These are phyloP conservation scores for Callosobruchus maculatus DNA, from an alignment of 2,888 invertebrate genomes.

Conservation along the genomic window DNA sequence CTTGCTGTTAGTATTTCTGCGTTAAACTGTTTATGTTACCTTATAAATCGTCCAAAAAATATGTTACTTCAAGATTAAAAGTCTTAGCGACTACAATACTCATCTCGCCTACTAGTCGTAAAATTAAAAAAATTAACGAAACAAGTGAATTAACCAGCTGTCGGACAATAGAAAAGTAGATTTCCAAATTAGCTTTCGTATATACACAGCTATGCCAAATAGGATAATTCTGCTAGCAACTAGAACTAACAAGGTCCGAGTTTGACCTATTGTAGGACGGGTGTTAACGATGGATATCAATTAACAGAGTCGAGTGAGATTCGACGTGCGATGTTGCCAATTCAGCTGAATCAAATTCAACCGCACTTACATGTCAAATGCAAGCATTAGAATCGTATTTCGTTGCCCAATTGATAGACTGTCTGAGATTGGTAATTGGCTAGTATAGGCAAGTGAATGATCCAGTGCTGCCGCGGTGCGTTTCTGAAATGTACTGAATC, in stretches of 20 bases:
- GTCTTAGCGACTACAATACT: too few species aligned
- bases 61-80: too few species aligned
- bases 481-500: too few species aligned
- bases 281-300: background rate
- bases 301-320: background rate
- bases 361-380: background rate
- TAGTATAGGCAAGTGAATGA: too few species aligned
- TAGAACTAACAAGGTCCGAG: background rate
- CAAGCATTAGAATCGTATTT: background rate
- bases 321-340: background rate
- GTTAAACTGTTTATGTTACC: too few species aligned
- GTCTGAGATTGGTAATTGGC: background rate
- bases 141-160: too few species aligned
- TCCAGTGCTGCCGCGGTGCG: too few species aligned
- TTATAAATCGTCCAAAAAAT: too few species aligned
- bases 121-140: too few species aligned
- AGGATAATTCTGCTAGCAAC: background rate
- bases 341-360: background rate
- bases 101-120: too few species aligned
- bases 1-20: too few species aligned
- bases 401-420: background rate
- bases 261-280: background rate
- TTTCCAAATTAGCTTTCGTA: background rate
- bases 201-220: background rate
- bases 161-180: background rate